phyloP scores from a whole-genome alignment of 2,113 vertebrate genomes.

The Upupa epops region DNA sequence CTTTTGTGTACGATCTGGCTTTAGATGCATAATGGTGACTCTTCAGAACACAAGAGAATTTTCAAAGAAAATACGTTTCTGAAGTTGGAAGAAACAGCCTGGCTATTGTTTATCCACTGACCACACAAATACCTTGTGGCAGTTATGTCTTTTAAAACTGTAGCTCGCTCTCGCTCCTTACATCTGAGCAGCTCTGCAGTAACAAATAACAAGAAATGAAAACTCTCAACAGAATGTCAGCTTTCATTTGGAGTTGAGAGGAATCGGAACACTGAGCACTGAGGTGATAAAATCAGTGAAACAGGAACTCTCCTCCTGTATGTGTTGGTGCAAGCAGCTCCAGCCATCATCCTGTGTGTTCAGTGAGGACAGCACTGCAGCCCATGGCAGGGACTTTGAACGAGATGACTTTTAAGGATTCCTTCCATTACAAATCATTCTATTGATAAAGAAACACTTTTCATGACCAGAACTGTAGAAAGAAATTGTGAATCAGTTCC shows the following conservation, averaged over 20 bases:
- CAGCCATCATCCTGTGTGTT: neutral
- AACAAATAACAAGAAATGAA: neutral
- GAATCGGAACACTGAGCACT: neutral
- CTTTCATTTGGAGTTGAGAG: constrained; percentile 6
- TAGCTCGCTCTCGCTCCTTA: neutral
- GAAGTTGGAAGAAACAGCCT: constrained; percentile 36
- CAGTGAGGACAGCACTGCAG: neutral
- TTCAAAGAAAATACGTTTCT: constrained; percentile 42
- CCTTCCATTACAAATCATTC: neutral
- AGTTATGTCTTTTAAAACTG: constrained; percentile 22
- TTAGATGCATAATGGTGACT: neutral
- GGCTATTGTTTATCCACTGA: constrained; percentile 13
- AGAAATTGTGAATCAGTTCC: neutral
- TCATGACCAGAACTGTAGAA: neutral
- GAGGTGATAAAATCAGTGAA: neutral
- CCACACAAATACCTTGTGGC: constrained; percentile 27
- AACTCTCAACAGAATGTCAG: neutral
- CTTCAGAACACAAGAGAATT: constrained; percentile 9
- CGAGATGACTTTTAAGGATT: neutral
- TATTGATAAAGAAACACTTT: neutral
- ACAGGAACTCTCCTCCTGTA: rapidly evolving
- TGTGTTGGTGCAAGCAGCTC: neutral
- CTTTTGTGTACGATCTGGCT: neutral
- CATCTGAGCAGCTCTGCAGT: neutral
- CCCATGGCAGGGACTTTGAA: neutral